These are phyloP conservation scores for Sipha maydis DNA, from an alignment of 2,888 invertebrate genomes.

Conservation along the genomic window DNA sequence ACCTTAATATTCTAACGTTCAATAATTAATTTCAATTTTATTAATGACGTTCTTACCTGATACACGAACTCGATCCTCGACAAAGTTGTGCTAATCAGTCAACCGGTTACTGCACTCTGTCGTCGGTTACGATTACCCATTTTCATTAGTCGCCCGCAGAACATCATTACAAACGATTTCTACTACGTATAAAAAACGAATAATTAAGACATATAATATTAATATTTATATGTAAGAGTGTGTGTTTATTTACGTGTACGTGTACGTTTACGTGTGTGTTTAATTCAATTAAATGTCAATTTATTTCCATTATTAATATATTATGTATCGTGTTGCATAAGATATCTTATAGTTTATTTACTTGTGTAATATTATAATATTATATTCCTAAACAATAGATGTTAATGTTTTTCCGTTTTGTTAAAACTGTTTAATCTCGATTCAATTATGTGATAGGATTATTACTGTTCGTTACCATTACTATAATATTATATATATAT, in stretches of 20 bases:
- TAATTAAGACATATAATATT: not conserved
- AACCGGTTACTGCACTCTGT: too few species aligned
- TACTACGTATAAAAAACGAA: too few species aligned
- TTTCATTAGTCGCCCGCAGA: too few species aligned
- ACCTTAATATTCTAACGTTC: too few species aligned
- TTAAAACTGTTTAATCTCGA: not conserved
- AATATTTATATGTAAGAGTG: not conserved
- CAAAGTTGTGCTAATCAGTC: too few species aligned
- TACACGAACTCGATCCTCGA: too few species aligned
- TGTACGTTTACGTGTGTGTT: not conserved
- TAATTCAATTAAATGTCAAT: slow-evolving; percentile 43
- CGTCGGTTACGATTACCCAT: too few species aligned
- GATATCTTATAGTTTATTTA: not conserved
- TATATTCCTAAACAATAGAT: not conserved
- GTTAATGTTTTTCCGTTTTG: slow-evolving; percentile 11
- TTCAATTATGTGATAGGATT: not conserved
- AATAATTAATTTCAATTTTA: too few species aligned
- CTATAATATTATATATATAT: not conserved
- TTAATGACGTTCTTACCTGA: too few species aligned
- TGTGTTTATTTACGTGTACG: not conserved
- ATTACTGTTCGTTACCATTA: not conserved
- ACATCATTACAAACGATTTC: too few species aligned
- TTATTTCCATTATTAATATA: slow-evolving; percentile 28
- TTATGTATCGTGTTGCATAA: not conserved
- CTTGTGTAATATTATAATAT: not conserved